phyloP scores from a whole-genome alignment of 2,113 vertebrate species.

The Oenanthe melanoleuca region DNA sequence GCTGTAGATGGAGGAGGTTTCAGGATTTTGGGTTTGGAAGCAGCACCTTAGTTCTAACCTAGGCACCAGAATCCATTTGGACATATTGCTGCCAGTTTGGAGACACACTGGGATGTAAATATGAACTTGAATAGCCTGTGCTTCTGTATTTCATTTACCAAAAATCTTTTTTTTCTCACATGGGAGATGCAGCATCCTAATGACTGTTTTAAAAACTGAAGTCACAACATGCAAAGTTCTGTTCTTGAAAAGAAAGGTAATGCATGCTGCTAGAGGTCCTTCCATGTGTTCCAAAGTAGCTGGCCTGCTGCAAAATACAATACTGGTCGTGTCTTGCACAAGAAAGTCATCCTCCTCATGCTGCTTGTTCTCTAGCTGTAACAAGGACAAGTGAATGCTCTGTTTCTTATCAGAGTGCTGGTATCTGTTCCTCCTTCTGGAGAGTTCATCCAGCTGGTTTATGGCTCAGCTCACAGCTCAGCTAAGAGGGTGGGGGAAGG shows the following conservation, averaged over 20 bases:
- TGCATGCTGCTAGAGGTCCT: neutral
- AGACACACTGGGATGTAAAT: neutral
- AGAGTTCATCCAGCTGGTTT: slow-evolving; percentile 44
- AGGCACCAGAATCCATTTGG: neutral
- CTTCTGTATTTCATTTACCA: neutral
- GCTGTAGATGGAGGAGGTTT: neutral
- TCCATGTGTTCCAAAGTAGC: neutral
- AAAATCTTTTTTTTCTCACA: neutral
- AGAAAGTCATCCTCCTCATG: neutral
- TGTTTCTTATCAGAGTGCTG: slow-evolving; percentile 41
- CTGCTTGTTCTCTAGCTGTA: neutral
- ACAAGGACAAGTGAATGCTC: slow-evolving; percentile 4
- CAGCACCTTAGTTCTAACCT: neutral
- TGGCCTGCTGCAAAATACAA: neutral
- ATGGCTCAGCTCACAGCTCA: neutral
- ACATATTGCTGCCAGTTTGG: neutral
- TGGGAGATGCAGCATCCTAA: neutral
- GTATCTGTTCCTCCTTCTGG: slow-evolving; percentile 13
- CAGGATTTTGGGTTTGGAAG: neutral
- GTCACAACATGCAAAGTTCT: neutral
- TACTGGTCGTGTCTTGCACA: neutral
- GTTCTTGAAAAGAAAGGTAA: neutral
- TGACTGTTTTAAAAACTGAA: neutral
- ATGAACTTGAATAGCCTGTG: neutral
- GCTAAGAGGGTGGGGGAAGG: neutral